Evolutionary conservation across 2,888 invertebrate genomes (phyloP).

Genomic region (Hypena proboscidalis): DNA sequence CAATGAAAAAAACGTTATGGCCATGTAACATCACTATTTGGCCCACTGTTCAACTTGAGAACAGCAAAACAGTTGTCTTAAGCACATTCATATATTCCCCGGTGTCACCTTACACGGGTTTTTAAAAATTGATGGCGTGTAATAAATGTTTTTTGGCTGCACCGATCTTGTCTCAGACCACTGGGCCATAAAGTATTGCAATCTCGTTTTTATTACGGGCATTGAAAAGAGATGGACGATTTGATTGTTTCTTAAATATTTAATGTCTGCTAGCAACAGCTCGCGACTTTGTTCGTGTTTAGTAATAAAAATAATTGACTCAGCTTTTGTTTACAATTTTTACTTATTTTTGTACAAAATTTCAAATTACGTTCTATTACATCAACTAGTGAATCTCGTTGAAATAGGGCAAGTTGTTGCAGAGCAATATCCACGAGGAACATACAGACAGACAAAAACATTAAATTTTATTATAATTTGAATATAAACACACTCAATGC

Average conservation of each 20-base stretch:
- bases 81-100: constrained; percentile 59
- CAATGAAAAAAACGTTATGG: constrained; percentile 26
- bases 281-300: too few species aligned
- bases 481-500: too few species aligned
- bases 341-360: too few species aligned
- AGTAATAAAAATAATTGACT: too few species aligned
- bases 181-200: constrained; percentile 59
- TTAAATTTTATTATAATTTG: too few species aligned
- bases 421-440: too few species aligned
- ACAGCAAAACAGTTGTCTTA: constrained; percentile 58
- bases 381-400: too few species aligned
- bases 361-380: too few species aligned
- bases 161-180: constrained; percentile 63
- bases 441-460: too few species aligned
- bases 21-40: constrained; percentile 42
- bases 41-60: constrained; percentile 60
- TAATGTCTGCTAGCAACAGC: too few species aligned
- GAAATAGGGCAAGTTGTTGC: too few species aligned
- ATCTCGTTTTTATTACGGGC: constrained; percentile 31
- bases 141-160: constrained; percentile 78
- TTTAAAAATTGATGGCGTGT: constrained; percentile 78
- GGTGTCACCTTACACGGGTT: constrained; percentile 78
- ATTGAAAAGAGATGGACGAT: constrained; percentile 49
- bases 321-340: too few species aligned
- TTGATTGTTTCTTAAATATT: constrained; percentile 63